Evolutionary conservation across 2,888 invertebrate species (phyloP).

Genomic region (Schrankia costaestrigalis): DNA sequence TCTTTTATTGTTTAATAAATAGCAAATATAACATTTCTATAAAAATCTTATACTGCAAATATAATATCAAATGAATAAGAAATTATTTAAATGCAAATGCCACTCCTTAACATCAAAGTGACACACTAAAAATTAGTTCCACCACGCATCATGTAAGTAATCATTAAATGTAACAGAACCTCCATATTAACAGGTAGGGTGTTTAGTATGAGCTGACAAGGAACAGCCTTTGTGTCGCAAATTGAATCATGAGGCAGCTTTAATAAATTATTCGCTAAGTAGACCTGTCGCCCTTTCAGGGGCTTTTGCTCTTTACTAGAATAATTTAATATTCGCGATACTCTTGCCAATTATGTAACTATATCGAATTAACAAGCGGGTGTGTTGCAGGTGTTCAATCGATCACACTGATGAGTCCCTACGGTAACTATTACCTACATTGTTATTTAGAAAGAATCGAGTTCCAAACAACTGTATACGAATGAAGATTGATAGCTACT

Average conservation of each 20-base stretch:
- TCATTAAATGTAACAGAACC: conserved; percentile 10
- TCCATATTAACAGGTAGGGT: conserved; percentile 4
- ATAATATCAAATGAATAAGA: too few species aligned
- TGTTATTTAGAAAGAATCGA: conserved; percentile 28
- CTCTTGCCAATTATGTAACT: conserved; percentile 12
- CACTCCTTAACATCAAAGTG: too few species aligned
- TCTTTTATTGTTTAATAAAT: too few species aligned
- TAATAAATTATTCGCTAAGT: conserved; percentile 61
- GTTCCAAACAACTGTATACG: conserved; percentile 14
- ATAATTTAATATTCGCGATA: conserved; percentile 53
- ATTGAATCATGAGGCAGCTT: conserved; percentile 60
- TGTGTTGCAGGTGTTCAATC: conserved; percentile 49
- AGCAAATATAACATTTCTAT: too few species aligned
- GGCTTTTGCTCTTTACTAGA: conserved; percentile 41
- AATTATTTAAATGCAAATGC: too few species aligned
- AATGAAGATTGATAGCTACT: conserved; percentile 25
- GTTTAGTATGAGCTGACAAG: conserved; percentile 14
- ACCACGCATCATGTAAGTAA: too few species aligned
- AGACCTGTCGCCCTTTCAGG: conserved; percentile 50
- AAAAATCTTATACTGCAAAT: too few species aligned
- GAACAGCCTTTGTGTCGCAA: conserved; percentile 41
- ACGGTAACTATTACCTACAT: conserved; percentile 25
- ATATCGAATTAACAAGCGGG: conserved; percentile 44
- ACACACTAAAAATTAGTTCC: too few species aligned
- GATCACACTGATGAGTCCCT: conserved; percentile 40